Evolutionary conservation across 2,888 invertebrate species (phyloP), one percentile per base, ranked within the genome.

Genomic region (Charanyca ferruginea): DNA sequence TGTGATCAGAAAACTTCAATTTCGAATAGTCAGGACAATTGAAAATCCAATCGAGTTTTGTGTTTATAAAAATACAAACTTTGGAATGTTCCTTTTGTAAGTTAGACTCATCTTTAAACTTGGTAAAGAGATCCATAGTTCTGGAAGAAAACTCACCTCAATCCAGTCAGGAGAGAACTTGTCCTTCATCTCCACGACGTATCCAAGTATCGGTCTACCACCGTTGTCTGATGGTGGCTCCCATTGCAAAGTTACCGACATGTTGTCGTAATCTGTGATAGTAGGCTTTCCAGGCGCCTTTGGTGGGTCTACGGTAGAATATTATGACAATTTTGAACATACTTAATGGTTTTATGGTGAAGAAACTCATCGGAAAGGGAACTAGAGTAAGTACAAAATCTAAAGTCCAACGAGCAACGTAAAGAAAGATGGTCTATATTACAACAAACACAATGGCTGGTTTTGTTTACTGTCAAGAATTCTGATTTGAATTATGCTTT

Each of bases 181-280:
- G 88, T 98, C 98, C 89, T 98, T 98, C 96, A 98, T 98, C 94
- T 98, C 99, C 72, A 99, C 96, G 53, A 98, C 97, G 86, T 99
- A 99, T 80, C 98, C 98, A 16, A 97, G 96, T 79, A 99, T 98
- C 0, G 99, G 98, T 72, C 99, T 96, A 35, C 99, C 99, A 82
- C 99, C 99, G 88, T 99, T 99, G 81, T 96, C 97, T 44, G 97
- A 97, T 0, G 99, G 99, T 61, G 98, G 97, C 72, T 97, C 97
- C 99, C 99, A 99, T 90, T 98, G 97, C 54, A 98, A 95, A 3
- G 98, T 98, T 0, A 98, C 99, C 79, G 99, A 99, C 89, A 97
- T 97, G 87, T 98, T 98, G 92, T 99, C 99, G 91, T 98, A 99
- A 88, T 99, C 99, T 73, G 97, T 97, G 81, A 99, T 98, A 52